Evolutionary conservation across 2,113 vertebrate species (phyloP).

Genomic region (Hyperoodon ampullatus): DNA sequence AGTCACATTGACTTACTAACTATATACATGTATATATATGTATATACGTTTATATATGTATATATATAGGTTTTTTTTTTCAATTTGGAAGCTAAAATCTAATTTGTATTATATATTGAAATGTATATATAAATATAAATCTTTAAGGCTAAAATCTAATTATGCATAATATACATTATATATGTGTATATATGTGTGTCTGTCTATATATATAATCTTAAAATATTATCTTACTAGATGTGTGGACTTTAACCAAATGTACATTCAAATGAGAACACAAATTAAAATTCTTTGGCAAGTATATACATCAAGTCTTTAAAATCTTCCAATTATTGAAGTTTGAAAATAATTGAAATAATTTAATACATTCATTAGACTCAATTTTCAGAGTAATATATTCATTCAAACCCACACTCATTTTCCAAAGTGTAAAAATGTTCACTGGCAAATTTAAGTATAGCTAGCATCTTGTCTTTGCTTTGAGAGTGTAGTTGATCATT

Average conservation of each 20-base stretch:
- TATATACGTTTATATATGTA: neutral
- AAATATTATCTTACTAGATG: constrained; percentile 25
- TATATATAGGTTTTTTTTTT: neutral
- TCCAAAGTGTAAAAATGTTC: neutral
- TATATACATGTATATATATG: neutral
- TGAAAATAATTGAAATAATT: constrained; percentile 39
- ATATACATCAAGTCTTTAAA: neutral
- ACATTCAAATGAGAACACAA: constrained; percentile 50
- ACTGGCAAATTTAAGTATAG: neutral
- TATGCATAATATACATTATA: neutral
- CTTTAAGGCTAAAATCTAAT: neutral
- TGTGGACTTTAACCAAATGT: constrained; percentile 13
- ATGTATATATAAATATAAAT: neutral
- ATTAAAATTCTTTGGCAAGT: neutral
- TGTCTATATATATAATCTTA: neutral
- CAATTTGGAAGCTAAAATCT: neutral
- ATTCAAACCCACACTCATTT: neutral
- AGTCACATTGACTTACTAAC: neutral
- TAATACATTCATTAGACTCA: neutral
- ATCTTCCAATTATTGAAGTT: neutral
- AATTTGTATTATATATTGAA: constrained; percentile 10
- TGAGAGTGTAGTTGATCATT: neutral
- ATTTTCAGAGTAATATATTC: neutral
- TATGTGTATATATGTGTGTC: neutral
- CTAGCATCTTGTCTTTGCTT: neutral